Conservation (phyloP, 2,797 vertebrate genomes). For the Euthynnus affinis region DNA sequence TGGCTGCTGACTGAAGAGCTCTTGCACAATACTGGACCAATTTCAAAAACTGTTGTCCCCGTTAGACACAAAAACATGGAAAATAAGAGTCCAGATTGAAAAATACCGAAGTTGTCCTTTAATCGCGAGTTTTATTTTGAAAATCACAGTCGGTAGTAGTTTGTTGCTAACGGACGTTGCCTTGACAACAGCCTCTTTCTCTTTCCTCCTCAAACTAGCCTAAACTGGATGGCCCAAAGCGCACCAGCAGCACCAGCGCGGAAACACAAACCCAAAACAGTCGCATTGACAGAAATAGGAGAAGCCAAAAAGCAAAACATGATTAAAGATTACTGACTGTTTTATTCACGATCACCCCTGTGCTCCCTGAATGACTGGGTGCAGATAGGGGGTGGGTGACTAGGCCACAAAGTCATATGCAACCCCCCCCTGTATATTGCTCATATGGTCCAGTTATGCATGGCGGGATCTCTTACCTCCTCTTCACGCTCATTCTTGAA, state of each 20-base stretch:
- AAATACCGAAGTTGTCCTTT: no score
- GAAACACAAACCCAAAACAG: conserved; percentile 37
- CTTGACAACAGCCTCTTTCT: conserved; percentile 37
- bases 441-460: neutral
- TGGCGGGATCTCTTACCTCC: conserved; percentile 84
- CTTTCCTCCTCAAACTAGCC: conserved; percentile 81
- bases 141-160: accelerated
- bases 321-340: neutral
- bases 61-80: no score
- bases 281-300: neutral
- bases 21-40: no score
- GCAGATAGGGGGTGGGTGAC: conserved; percentile 16
- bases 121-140: conserved; percentile 58
- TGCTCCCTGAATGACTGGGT: conserved; percentile 52
- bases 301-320: neutral
- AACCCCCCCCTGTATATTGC: neutral
- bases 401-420: conserved; percentile 62
- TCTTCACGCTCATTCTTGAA: conserved; percentile 96
- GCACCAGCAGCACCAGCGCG: conserved; percentile 40
- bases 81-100: no score
- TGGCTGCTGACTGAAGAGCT: no score
- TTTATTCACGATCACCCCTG: neutral
- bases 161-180: neutral
- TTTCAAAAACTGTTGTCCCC: no score
- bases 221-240: conserved; percentile 83